Conservation (phyloP, 2,888 invertebrate genomes). For the Zonitis immaculata region DNA sequence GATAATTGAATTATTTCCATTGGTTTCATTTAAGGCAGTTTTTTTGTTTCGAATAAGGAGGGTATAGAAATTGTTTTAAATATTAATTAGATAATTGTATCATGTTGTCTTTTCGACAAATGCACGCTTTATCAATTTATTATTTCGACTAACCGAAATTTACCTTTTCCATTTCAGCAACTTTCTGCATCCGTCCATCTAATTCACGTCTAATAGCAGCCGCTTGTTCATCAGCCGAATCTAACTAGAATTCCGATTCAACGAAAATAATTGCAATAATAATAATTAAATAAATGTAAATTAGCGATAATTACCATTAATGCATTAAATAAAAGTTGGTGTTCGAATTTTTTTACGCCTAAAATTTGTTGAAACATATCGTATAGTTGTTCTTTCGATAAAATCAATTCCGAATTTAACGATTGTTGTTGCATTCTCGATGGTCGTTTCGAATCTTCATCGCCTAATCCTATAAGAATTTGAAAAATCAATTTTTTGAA, state of each 20-base stretch:
- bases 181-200: slow-evolving; percentile 95
- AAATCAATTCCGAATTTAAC: slow-evolving; percentile 86
- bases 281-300: no score
- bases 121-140: not conserved
- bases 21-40: not conserved
- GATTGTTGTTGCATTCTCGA: slow-evolving; percentile 84
- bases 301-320: slow-evolving; percentile 67
- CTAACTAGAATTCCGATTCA: slow-evolving; percentile 63
- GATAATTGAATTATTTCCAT: not conserved
- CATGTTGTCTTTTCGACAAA: slow-evolving; percentile 19
- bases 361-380: slow-evolving; percentile 99
- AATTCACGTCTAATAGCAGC: slow-evolving; percentile 98
- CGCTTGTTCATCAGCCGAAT: slow-evolving; percentile 99
- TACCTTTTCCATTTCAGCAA: slow-evolving; percentile 96
- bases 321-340: slow-evolving; percentile 98
- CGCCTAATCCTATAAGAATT: slow-evolving; percentile 57
- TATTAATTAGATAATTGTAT: slow-evolving; percentile 14
- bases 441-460: slow-evolving; percentile 83
- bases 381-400: slow-evolving; percentile 98
- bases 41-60: no score
- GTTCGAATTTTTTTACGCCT: slow-evolving; percentile 98
- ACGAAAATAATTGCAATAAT: not conserved
- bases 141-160: slow-evolving; percentile 51
- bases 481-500: slow-evolving; percentile 7
- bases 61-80: no score